Evolutionary conservation across 53 echinoderm and acorn worm species (phyloP).

Genomic region (Holothuria scabra): DNA sequence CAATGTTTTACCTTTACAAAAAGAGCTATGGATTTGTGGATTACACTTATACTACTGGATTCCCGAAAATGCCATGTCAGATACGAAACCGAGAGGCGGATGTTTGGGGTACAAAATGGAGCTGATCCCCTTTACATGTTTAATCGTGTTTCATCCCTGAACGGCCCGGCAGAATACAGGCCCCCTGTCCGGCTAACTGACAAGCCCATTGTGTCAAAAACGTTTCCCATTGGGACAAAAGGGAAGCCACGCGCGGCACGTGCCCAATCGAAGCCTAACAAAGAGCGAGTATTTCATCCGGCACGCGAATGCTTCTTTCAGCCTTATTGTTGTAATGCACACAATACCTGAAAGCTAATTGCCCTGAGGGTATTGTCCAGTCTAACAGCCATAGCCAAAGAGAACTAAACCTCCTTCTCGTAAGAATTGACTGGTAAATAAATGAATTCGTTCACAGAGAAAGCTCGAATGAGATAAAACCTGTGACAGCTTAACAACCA

Average conservation of each 20-base stretch:
- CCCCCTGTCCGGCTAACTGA: slow-evolving; percentile 33
- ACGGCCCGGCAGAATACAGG: background rate
- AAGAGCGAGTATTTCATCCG: slow-evolving; percentile 7
- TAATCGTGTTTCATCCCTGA: slow-evolving; percentile 41
- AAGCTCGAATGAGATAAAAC: no score
- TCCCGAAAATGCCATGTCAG: no score
- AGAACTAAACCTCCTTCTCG: no score
- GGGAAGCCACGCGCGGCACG: slow-evolving; percentile 6
- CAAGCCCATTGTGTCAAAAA: slow-evolving; percentile 33
- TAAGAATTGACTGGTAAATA: no score
- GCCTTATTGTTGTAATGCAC: slow-evolving; percentile 24
- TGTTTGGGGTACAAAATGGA: no score
- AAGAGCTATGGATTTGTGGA: no score
- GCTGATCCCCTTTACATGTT: background rate
- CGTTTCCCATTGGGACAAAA: slow-evolving; percentile 27
- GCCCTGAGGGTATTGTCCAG: slow-evolving; percentile 27
- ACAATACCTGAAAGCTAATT: slow-evolving; percentile 39
- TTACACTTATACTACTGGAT: no score
- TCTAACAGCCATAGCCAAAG: background rate
- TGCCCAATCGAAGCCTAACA: slow-evolving; percentile 13
- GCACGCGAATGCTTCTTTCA: slow-evolving; percentile 20
- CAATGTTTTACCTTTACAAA: no score
- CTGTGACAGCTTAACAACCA: slow-evolving; percentile 12
- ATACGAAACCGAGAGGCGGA: no score
- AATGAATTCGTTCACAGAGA: no score